phyloP scores from a whole-genome alignment of 2,113 vertebrate genomes.

The Nibea albiflora region DNA sequence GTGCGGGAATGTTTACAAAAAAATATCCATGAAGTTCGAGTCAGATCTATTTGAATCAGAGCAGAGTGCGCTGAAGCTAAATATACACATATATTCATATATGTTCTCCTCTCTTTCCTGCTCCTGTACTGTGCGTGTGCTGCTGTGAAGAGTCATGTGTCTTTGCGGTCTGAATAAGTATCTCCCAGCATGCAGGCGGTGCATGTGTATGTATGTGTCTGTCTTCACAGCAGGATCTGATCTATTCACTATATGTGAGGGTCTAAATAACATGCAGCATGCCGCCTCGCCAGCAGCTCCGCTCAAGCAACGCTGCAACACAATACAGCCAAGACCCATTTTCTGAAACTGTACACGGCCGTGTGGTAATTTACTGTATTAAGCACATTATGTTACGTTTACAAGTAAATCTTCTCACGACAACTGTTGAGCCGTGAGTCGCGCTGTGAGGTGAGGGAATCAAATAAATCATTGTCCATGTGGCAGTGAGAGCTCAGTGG shows the following conservation, averaged over 20 bases:
- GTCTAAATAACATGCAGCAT: conserved; percentile 44
- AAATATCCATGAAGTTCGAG: conserved; percentile 23
- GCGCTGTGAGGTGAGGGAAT: too few species aligned
- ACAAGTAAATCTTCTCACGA: too few species aligned
- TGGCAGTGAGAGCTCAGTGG: too few species aligned
- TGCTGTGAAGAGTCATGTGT: conserved; percentile 32
- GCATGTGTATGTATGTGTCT: conserved; percentile 57
- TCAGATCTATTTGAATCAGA: conserved; percentile 26
- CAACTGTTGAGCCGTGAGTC: too few species aligned
- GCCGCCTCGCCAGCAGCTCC: conserved; percentile 24
- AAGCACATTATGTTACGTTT: too few species aligned
- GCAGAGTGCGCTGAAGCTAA: conserved; percentile 1
- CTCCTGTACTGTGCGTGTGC: background rate
- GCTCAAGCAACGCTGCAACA: conserved; percentile 17
- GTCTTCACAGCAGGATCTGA: conserved; percentile 65
- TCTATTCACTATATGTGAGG: conserved; percentile 47
- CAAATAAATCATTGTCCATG: too few species aligned
- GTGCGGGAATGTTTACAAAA: conserved; percentile 35
- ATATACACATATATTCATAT: conserved; percentile 19
- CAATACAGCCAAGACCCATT: background rate
- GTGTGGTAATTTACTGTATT: background rate
- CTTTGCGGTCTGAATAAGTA: conserved; percentile 56
- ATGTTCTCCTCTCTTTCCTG: background rate
- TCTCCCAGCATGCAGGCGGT: conserved; percentile 49
- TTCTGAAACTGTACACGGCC: conserved; percentile 9